Percentiles rank a stretch among this genome's conserved stretches.
Conservation (phyloP, 2,888 invertebrate genomes). For the Luperina testacea region DNA sequence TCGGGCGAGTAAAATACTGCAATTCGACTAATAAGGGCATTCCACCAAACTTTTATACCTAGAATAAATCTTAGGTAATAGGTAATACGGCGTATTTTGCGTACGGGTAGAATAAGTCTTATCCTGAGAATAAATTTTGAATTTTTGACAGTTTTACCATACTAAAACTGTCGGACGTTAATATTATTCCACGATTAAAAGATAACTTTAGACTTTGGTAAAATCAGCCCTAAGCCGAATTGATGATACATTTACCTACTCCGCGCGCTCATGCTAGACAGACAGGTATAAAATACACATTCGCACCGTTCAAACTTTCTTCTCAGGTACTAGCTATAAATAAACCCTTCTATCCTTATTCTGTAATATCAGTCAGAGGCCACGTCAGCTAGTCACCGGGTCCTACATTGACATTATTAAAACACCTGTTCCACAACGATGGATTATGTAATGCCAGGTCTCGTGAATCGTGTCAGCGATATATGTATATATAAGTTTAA, state of each 20-base stretch:
- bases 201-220: no score
- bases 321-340: constrained; percentile 41
- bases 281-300: background rate
- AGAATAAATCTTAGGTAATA: no score
- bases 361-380: constrained; percentile 55
- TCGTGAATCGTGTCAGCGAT: constrained; percentile 40
- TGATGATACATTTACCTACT: background rate
- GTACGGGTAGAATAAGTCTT: no score
- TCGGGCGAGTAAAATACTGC: background rate
- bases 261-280: background rate
- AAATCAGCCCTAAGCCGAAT: background rate
- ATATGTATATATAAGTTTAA: constrained; percentile 29
- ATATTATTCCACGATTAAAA: no score
- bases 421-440: constrained; percentile 50
- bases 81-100: no score
- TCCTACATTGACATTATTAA: constrained; percentile 52
- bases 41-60: no score
- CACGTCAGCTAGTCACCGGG: constrained; percentile 49
- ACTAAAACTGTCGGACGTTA: no score
- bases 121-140: no score
- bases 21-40: background rate
- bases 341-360: constrained; percentile 36
- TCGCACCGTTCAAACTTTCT: constrained; percentile 5
- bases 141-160: no score
- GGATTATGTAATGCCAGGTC: constrained; percentile 44